Evolutionary conservation across 2,797 vertebrate genomes (phyloP), one percentile per base, ranked within the genome.

Genomic region (Pterois miles): DNA sequence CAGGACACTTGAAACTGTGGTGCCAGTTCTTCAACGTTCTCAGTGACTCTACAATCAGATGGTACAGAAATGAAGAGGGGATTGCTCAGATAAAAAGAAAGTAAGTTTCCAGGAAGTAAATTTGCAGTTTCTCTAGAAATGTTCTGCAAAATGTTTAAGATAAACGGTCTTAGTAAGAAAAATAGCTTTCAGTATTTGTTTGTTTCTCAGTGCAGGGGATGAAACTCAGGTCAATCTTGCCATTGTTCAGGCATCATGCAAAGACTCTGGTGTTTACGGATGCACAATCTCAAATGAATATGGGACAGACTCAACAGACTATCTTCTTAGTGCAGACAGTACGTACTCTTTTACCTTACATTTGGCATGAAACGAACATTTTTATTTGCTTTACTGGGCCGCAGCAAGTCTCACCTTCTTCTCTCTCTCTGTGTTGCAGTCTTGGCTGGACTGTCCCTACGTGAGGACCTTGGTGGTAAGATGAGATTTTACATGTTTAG

Each of bases 1-100:
- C 96, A 0, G 98, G 97, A 80, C 97, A 98, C 90, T 86, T 99
- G 88, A 99, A 98, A 84, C 93, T 99, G 36, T 99, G 98, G 98
- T 99, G 98, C 90, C 98, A 99, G 92, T 99, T 99, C 94, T 99
- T 99, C 93, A 99, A 99, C 18, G 83, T 99, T 77, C 89, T 99
- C n/a, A 96, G 95, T 25, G 97, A 98, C 74, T 99, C 97, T 0
- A 95, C 93, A 40, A 91, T 99, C 91, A 96, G 74, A 2, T 99
- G 98, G 98, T 95, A 91, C 89, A 97, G 95, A 91, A 96, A 99
- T 2, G 96, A 97, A 85, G 83, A 90, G 79, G 94, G 93, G n/a
- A 93, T 99, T 52, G 92, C 95, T 20, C 95, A 96, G 82, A 88
- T 95, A 66, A 93, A 90, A 71, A 95, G 95, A 92, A 97, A 94